Evolutionary conservation across 2,113 vertebrate genomes (phyloP).

Genomic region (Lontra canadensis): DNA sequence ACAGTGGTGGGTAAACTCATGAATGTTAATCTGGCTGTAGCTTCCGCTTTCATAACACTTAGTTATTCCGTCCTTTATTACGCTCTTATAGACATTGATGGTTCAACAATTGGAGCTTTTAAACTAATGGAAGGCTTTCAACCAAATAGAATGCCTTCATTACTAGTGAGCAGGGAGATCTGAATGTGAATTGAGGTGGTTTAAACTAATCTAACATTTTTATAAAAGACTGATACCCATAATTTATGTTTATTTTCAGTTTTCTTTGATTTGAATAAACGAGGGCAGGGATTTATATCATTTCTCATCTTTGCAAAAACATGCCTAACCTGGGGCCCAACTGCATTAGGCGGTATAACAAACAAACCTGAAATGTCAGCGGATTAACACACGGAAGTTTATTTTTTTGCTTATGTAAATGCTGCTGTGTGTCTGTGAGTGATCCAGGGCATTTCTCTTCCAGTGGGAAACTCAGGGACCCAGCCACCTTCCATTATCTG

Average conservation of each 20-base stretch:
- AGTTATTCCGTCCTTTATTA: slow-evolving; percentile 63
- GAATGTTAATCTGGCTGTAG: slow-evolving; percentile 66
- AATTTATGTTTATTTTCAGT: slow-evolving; percentile 72
- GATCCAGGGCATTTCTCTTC: not conserved
- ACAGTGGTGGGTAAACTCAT: slow-evolving; percentile 62
- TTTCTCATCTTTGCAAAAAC: slow-evolving; percentile 27
- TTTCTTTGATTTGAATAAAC: slow-evolving; percentile 65
- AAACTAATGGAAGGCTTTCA: slow-evolving; percentile 75
- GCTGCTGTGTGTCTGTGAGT: not conserved
- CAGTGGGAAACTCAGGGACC: not conserved
- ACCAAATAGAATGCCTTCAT: slow-evolving; percentile 65
- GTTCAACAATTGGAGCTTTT: slow-evolving; percentile 76
- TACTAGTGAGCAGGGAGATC: slow-evolving; percentile 35
- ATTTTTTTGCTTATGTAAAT: not conserved
- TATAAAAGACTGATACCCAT: slow-evolving; percentile 58
- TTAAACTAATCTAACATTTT: slow-evolving; percentile 65
- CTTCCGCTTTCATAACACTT: slow-evolving; percentile 57
- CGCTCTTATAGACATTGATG: slow-evolving; percentile 49
- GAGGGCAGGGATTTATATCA: slow-evolving; percentile 24
- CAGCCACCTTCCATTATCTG: not conserved
- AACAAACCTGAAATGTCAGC: not conserved
- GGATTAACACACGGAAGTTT: not conserved
- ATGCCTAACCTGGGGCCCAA: not conserved
- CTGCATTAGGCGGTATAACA: not conserved
- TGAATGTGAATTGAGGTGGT: slow-evolving; percentile 63